A percentile compares a stretch with the other conserved stretches of the same genome.
These are phyloP conservation scores for Microtus pennsylvanicus DNA, from an alignment of 2,113 vertebrate species.

Conservation along the genomic window DNA sequence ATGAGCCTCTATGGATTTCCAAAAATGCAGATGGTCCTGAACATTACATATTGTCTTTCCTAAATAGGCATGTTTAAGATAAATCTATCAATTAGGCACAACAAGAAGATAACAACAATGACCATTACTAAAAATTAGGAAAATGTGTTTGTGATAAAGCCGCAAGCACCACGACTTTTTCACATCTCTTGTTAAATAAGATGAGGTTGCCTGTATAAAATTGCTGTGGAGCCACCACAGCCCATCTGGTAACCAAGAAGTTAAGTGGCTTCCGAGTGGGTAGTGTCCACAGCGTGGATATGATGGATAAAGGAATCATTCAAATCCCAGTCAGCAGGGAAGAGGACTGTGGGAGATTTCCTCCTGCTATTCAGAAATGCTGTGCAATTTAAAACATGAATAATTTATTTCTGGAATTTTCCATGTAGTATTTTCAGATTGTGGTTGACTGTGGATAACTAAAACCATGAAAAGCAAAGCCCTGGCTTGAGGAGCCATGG, in stretches of 20 bases:
- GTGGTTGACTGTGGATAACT: background rate
- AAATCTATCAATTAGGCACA: background rate
- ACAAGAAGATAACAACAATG: background rate
- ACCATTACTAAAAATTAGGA: background rate
- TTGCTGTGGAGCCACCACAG: background rate
- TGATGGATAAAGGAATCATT: background rate
- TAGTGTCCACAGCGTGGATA: background rate
- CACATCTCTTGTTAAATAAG: background rate
- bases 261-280: background rate
- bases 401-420: slow-evolving; percentile 21
- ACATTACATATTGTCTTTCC: background rate
- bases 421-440: background rate
- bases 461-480: background rate
- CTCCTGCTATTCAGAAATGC: background rate
- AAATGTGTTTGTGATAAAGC: background rate
- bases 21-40: background rate
- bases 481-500: background rate
- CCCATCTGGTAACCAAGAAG: background rate
- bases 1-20: background rate
- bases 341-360: background rate
- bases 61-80: background rate
- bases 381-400: background rate
- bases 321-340: background rate
- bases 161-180: no score
- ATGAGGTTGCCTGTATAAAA: no score